Percentiles rank a stretch among this genome's conserved stretches.
These are phyloP conservation scores for Chesias legatella DNA, from an alignment of 2,888 invertebrate genomes.

Conservation along the genomic window DNA sequence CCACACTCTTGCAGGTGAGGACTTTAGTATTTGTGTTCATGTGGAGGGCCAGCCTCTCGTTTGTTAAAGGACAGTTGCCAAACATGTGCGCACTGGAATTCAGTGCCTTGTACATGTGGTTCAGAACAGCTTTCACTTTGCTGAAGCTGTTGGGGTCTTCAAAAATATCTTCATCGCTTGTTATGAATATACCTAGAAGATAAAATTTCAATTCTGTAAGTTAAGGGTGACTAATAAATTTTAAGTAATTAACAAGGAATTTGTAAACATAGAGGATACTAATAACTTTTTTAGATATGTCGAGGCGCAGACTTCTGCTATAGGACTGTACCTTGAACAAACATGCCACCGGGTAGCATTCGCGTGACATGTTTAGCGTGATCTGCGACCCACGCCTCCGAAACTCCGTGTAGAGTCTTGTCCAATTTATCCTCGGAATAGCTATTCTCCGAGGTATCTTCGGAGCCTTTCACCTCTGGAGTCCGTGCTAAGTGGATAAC, in stretches of 20 bases:
- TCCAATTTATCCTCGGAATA: conserved; percentile 54
- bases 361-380: conserved; percentile 92
- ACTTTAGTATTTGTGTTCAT: conserved; percentile 76
- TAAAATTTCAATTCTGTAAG: neutral
- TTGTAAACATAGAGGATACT: too few species aligned
- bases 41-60: conserved; percentile 84
- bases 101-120: conserved; percentile 79
- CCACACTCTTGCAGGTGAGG: conserved; percentile 83
- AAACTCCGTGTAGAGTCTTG: conserved; percentile 77
- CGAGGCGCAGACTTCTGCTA: neutral
- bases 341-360: conserved; percentile 95
- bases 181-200: conserved; percentile 85
- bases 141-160: conserved; percentile 76
- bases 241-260: too few species aligned
- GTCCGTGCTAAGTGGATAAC: conserved; percentile 90
- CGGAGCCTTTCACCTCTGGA: conserved; percentile 76
- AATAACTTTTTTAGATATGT: too few species aligned
- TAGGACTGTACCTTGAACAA: conserved; percentile 83
- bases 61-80: conserved; percentile 74
- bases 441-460: conserved; percentile 53
- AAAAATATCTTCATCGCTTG: conserved; percentile 84
- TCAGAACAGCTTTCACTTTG: conserved; percentile 81
- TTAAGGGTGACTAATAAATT: too few species aligned
- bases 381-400: conserved; percentile 86
- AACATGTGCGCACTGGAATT: conserved; percentile 79